Conservation (phyloP, 1,140 invertebrate species). For the Olivierus martensii region DNA sequence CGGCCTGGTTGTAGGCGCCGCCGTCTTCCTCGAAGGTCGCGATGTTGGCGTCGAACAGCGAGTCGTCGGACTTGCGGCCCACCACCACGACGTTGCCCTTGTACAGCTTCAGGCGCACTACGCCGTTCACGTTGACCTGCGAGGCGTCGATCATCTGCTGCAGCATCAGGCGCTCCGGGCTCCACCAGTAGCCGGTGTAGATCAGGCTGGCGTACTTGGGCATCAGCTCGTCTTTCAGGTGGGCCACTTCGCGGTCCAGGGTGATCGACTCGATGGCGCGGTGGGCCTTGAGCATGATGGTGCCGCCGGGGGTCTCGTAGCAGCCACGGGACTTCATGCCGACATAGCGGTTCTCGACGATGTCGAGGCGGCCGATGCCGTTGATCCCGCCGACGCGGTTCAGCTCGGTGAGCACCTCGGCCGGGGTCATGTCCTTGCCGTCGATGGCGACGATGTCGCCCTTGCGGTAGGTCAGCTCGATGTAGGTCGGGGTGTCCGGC, state of each 20-base stretch:
- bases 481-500: constrained; percentile 38
- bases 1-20: constrained; percentile 56
- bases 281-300: constrained; percentile 48
- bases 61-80: constrained; percentile 41
- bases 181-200: too few species aligned
- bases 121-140: too few species aligned
- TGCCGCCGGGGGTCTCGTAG: constrained; percentile 66
- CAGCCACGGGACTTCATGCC: constrained; percentile 55
- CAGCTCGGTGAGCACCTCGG: too few species aligned
- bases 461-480: constrained; percentile 51
- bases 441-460: too few species aligned
- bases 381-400: too few species aligned
- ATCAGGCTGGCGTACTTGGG: too few species aligned
- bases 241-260: constrained; percentile 6
- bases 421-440: too few species aligned
- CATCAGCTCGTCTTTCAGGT: too few species aligned
- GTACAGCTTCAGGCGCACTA: constrained; percentile 31
- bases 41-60: constrained; percentile 58
- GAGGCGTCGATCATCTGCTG: too few species aligned
- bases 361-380: constrained; percentile 65
- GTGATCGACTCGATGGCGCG: constrained; percentile 8
- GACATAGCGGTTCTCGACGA: constrained; percentile 70
- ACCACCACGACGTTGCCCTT: constrained; percentile 51
- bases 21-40: constrained; percentile 64
- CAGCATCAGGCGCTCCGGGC: too few species aligned